Evolutionary conservation across 1,140 invertebrate species (phyloP).

Genomic region (Physella acuta): DNA sequence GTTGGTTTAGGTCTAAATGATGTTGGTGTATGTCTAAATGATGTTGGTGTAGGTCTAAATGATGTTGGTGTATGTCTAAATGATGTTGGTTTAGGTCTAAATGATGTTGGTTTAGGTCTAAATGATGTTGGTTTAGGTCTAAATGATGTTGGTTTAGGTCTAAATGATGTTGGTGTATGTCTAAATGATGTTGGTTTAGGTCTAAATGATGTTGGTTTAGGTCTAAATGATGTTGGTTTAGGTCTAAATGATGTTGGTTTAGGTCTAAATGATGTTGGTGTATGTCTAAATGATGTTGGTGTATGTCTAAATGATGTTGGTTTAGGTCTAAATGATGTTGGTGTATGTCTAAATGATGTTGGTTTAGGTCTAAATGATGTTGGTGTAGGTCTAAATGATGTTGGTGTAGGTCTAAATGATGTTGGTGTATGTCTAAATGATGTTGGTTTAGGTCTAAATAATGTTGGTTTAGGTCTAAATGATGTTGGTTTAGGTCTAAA

Average conservation of each 20-base stretch:
- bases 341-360: constrained; percentile 33
- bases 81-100: constrained; percentile 50
- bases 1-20: constrained; percentile 55
- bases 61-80: constrained; percentile 56
- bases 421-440: constrained; percentile 49
- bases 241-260: constrained; percentile 56
- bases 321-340: constrained; percentile 58
- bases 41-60: constrained; percentile 42
- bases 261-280: constrained; percentile 57
- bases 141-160: constrained; percentile 52
- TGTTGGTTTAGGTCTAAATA: constrained; percentile 55
- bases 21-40: constrained; percentile 44
- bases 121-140: constrained; percentile 58
- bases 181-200: constrained; percentile 57
- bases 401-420: constrained; percentile 38
- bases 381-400: constrained; percentile 58
- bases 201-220: constrained; percentile 57
- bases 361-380: constrained; percentile 50
- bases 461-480: constrained; percentile 45
- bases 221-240: not conserved
- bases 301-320: constrained; percentile 53
- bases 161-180: constrained; percentile 17
- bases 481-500: constrained; percentile 41
- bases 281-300: constrained; percentile 19
- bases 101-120: constrained; percentile 29